Conservation (phyloP, 2,888 invertebrate genomes). For the Latheticus oryzae region DNA sequence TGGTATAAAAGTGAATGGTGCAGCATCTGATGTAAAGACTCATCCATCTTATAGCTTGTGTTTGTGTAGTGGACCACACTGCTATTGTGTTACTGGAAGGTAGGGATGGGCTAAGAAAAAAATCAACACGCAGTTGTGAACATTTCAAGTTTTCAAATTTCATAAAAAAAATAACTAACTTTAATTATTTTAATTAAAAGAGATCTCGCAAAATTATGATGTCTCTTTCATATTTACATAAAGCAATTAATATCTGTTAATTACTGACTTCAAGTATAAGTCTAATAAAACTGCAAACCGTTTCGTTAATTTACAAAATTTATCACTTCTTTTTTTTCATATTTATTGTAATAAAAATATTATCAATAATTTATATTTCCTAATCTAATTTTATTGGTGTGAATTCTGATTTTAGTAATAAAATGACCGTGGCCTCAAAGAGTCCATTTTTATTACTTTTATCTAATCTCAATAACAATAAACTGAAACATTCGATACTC, state of each 20-base stretch:
- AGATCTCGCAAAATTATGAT: slow-evolving; percentile 23
- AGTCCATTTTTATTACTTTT: slow-evolving; percentile 2
- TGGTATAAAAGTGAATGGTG: slow-evolving; percentile 50
- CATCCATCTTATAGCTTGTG: slow-evolving; percentile 63
- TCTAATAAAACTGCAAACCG: slow-evolving; percentile 15
- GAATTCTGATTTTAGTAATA: slow-evolving; percentile 5
- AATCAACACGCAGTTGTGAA: slow-evolving; percentile 34
- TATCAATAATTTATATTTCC: slow-evolving; percentile 13
- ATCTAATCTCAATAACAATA: too few species aligned
- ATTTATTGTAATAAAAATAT: too few species aligned
- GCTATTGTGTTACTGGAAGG: slow-evolving; percentile 55
- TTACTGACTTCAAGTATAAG: slow-evolving; percentile 3
- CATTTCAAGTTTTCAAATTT: too few species aligned
- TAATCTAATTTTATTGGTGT: slow-evolving; percentile 13
- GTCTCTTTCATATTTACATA: slow-evolving; percentile 14
- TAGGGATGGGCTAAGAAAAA: slow-evolving; percentile 43
- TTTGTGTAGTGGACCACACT: slow-evolving; percentile 64
- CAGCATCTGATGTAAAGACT: slow-evolving; percentile 57
- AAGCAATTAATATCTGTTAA: slow-evolving; percentile 5
- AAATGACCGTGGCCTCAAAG: slow-evolving; percentile 7
- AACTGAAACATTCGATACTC: too few species aligned
- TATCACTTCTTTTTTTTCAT: too few species aligned
- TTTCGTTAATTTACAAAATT: slow-evolving; percentile 13
- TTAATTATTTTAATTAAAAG: slow-evolving; percentile 25
- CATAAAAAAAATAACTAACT: too few species aligned